These are phyloP conservation scores for Drosophila fuyamai DNA, from an alignment of 1,140 invertebrate species.

Conservation along the genomic window DNA sequence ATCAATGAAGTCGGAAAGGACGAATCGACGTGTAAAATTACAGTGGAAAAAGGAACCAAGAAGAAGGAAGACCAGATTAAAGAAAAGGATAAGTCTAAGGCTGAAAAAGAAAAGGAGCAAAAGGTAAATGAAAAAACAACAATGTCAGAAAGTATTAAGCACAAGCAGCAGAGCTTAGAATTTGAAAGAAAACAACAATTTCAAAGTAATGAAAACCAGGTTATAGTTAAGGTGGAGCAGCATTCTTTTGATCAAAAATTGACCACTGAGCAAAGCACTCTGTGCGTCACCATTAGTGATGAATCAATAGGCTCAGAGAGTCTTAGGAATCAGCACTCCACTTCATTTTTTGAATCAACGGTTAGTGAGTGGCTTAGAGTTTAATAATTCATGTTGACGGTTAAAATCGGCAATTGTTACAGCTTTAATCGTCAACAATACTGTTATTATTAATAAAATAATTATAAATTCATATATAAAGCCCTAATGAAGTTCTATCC, in stretches of 20 bases:
- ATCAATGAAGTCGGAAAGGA: constrained; percentile 93
- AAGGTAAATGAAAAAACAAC: constrained; percentile 61
- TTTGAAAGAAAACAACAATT: background rate
- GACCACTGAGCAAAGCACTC: background rate
- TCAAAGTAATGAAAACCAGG: background rate
- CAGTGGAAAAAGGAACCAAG: constrained; percentile 85
- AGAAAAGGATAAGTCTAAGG: constrained; percentile 79
- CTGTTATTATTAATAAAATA: background rate
- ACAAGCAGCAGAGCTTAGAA: background rate
- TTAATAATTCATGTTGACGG: background rate
- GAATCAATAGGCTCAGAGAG: background rate
- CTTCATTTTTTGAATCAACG: constrained; percentile 6
- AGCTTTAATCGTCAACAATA: background rate
- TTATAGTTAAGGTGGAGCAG: background rate
- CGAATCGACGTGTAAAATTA: constrained; percentile 91
- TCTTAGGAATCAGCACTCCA: background rate
- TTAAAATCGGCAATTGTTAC: background rate
- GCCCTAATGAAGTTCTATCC: too few species aligned
- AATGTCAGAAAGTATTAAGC: background rate
- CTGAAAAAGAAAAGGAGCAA: constrained; percentile 56
- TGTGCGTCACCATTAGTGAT: background rate
- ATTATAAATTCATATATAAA: too few species aligned
- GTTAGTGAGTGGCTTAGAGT: constrained; percentile 12
- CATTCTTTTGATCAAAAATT: background rate
- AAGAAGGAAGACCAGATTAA: constrained; percentile 71